Percentiles rank a stretch among this genome's conserved stretches.
phyloP scores from a whole-genome alignment of 2,888 invertebrate species.

The Cistogaster globosa region DNA sequence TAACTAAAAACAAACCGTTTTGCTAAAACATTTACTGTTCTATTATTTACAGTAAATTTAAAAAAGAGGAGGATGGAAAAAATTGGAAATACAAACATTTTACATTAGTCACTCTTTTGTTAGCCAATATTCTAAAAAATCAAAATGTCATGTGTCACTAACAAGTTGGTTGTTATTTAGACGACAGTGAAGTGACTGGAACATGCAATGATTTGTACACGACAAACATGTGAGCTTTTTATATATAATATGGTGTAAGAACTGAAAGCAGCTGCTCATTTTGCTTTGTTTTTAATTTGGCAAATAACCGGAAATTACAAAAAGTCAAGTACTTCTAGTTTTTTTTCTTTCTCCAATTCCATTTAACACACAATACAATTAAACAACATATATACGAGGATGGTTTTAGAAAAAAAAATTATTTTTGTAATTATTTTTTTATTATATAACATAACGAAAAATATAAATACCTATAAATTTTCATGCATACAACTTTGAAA shows the following conservation, averaged over 20 bases:
- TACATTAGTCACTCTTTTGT: constrained; percentile 49
- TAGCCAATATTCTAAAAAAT: constrained; percentile 50
- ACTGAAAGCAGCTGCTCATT: constrained; percentile 26
- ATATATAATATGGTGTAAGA: neutral
- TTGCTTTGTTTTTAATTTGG: constrained; percentile 50
- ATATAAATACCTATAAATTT: too few species aligned
- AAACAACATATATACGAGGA: too few species aligned
- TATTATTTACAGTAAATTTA: constrained; percentile 30
- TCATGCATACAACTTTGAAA: too few species aligned
- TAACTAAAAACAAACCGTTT: too few species aligned
- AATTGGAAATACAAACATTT: neutral
- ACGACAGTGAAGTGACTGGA: constrained; percentile 32
- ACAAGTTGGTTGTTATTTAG: constrained; percentile 49
- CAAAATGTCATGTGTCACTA: constrained; percentile 70
- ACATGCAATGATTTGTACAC: constrained; percentile 38
- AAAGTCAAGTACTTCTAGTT: constrained; percentile 18
- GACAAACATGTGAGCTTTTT: neutral
- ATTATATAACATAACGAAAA: too few species aligned
- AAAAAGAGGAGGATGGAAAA: neutral
- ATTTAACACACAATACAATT: constrained; percentile 16
- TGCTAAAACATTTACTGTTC: too few species aligned
- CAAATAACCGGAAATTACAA: constrained; percentile 64
- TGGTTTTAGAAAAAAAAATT: too few species aligned
- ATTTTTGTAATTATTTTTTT: too few species aligned
- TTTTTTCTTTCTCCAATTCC: constrained; percentile 12